Evolutionary conservation across 2,888 invertebrate species (phyloP).

Genomic region (Drosophila melanosoma): DNA sequence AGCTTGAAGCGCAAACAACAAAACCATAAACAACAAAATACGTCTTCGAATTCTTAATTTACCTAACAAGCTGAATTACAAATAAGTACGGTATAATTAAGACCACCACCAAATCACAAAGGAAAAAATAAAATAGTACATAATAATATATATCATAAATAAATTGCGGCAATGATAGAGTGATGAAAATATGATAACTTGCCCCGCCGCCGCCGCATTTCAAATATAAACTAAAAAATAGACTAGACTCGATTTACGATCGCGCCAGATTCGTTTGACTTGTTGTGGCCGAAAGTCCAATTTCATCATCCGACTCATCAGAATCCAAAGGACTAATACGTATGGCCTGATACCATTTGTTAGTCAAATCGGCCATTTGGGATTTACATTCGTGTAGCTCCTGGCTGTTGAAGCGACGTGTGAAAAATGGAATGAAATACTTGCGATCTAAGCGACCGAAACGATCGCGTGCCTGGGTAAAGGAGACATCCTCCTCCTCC

Average conservation of each 20-base stretch:
- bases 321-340: conserved; percentile 94
- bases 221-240: not conserved
- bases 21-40: conserved; percentile 7
- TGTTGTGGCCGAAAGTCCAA: conserved; percentile 81
- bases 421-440: conserved; percentile 98
- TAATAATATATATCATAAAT: not conserved
- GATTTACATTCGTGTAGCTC: conserved; percentile 98
- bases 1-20: conserved; percentile 21
- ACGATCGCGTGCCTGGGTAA: conserved; percentile 92
- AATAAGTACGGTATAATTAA: not conserved
- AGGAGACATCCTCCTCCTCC: conserved; percentile 94
- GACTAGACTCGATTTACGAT: conserved; percentile 44
- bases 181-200: conserved; percentile 1
- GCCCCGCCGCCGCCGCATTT: not conserved
- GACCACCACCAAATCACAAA: conserved; percentile 23
- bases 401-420: conserved; percentile 97
- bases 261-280: conserved; percentile 74
- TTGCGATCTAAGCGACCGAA: conserved; percentile 96
- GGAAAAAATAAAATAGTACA: conserved; percentile 11
- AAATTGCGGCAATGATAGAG: not conserved
- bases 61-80: not conserved
- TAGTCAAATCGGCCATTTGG: conserved; percentile 98
- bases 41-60: not conserved
- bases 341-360: conserved; percentile 99
- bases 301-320: conserved; percentile 89